Conservation (phyloP, 2,797 vertebrate genomes). For the Buceros bicornis region DNA sequence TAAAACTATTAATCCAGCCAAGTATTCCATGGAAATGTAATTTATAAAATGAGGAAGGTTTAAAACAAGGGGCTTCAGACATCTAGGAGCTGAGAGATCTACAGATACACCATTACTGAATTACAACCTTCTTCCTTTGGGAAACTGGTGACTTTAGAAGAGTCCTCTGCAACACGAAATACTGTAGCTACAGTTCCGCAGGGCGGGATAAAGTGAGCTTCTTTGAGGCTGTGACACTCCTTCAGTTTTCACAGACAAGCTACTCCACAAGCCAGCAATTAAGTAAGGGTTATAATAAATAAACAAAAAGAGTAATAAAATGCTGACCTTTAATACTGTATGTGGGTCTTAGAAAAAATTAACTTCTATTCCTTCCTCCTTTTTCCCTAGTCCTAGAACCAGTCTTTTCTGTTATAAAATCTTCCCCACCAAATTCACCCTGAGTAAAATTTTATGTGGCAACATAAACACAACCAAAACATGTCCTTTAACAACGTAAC, state of each 20-base stretch:
- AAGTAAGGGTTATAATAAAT: background rate
- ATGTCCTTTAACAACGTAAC: constrained; percentile 48
- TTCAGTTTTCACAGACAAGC: background rate
- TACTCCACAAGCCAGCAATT: background rate
- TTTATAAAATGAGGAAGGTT: background rate
- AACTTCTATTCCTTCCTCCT: background rate
- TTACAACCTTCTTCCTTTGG: background rate
- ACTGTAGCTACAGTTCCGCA: background rate
- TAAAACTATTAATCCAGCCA: background rate
- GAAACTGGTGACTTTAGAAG: background rate
- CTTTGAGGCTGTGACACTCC: background rate
- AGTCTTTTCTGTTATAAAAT: background rate
- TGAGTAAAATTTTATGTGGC: background rate
- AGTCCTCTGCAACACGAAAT: background rate
- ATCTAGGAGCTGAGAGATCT: background rate
- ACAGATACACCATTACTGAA: background rate
- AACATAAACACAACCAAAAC: background rate
- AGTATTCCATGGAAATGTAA: background rate
- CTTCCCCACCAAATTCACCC: constrained; percentile 2
- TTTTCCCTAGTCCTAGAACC: background rate
- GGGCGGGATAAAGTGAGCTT: background rate
- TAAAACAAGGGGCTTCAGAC: background rate
- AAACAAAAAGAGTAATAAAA: background rate
- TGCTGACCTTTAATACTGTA: background rate
- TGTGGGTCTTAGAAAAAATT: background rate